phyloP scores from a whole-genome alignment of 2,797 vertebrate genomes.

The Nannoperca obscura region DNA sequence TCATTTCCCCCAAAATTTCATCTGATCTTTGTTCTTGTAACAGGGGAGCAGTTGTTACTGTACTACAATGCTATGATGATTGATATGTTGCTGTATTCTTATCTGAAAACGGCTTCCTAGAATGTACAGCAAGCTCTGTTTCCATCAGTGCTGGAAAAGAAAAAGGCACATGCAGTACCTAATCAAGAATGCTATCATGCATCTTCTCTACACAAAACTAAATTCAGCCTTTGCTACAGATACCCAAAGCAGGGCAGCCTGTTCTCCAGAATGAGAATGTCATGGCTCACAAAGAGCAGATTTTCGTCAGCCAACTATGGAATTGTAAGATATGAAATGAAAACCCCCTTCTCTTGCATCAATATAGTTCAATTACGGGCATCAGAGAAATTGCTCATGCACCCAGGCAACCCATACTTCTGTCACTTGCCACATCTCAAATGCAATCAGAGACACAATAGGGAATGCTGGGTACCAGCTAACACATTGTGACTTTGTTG shows the following conservation, averaged over 20 bases:
- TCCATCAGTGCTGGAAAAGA: constrained; percentile 31
- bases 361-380: constrained; percentile 82
- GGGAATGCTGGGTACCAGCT: constrained; percentile 38
- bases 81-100: constrained; percentile 40
- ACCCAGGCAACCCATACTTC: constrained; percentile 80
- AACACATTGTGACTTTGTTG: constrained; percentile 34
- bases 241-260: constrained; percentile 65
- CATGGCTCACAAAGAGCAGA: constrained; percentile 74
- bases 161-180: constrained; percentile 48
- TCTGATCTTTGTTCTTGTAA: constrained; percentile 44
- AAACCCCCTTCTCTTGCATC: constrained; percentile 69
- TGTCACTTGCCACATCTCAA: constrained; percentile 75
- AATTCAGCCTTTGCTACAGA: constrained; percentile 61
- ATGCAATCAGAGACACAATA: constrained; percentile 71
- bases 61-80: constrained; percentile 17
- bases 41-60: constrained; percentile 45
- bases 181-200: constrained; percentile 57
- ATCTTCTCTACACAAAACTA: constrained; percentile 48
- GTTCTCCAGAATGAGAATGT: constrained; percentile 68
- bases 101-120: constrained; percentile 34
- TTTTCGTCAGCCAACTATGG: constrained; percentile 70
- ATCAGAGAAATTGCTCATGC: constrained; percentile 78
- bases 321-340: constrained; percentile 76
- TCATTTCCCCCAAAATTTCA: constrained; percentile 27
- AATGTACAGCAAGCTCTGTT: constrained; percentile 21